A percentile compares a stretch with the other conserved stretches of the same genome.
phyloP scores from a whole-genome alignment of 2,888 invertebrate genomes.

The Scaptomyza cyrtandrae region DNA sequence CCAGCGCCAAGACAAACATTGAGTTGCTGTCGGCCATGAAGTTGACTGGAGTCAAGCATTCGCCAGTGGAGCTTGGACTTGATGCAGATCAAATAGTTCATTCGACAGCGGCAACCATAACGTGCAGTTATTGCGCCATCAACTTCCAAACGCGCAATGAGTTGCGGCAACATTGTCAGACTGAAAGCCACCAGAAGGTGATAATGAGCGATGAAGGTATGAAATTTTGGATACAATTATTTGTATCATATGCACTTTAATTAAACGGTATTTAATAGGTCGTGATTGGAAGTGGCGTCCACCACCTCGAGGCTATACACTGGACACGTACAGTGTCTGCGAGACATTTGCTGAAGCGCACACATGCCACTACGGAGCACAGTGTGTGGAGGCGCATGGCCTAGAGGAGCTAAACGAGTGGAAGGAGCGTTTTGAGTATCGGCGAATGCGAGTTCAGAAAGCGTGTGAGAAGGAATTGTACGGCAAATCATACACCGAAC shows the following conservation, averaged over 20 bases:
- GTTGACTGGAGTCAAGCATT: slow-evolving; percentile 73
- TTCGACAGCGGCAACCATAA: slow-evolving; percentile 74
- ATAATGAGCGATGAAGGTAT: slow-evolving; percentile 89
- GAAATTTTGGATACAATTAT: not conserved
- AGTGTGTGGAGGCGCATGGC: slow-evolving; percentile 91
- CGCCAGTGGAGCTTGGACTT: slow-evolving; percentile 30
- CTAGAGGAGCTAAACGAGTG: slow-evolving; percentile 89
- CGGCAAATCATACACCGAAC: slow-evolving; percentile 87
- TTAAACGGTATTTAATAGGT: slow-evolving; percentile 70
- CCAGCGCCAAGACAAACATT: slow-evolving; percentile 69
- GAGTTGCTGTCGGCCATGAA: slow-evolving; percentile 81
- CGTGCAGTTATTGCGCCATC: slow-evolving; percentile 87
- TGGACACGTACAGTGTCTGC: slow-evolving; percentile 88
- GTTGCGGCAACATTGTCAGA: slow-evolving; percentile 87
- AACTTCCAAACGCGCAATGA: slow-evolving; percentile 86
- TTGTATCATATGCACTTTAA: not conserved
- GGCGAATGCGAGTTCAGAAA: slow-evolving; percentile 87
- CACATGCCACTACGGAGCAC: slow-evolving; percentile 88
- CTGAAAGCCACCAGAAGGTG: slow-evolving; percentile 87
- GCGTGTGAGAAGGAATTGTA: slow-evolving; percentile 89
- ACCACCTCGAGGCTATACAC: slow-evolving; percentile 88
- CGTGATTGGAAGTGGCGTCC: slow-evolving; percentile 89
- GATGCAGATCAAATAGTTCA: slow-evolving; percentile 42
- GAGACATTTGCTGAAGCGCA: slow-evolving; percentile 86
- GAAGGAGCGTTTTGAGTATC: slow-evolving; percentile 89